Percentiles rank a stretch among this genome's conserved stretches.
Conservation (phyloP, 2,797 vertebrate genomes). For the Acanthornis magna region DNA sequence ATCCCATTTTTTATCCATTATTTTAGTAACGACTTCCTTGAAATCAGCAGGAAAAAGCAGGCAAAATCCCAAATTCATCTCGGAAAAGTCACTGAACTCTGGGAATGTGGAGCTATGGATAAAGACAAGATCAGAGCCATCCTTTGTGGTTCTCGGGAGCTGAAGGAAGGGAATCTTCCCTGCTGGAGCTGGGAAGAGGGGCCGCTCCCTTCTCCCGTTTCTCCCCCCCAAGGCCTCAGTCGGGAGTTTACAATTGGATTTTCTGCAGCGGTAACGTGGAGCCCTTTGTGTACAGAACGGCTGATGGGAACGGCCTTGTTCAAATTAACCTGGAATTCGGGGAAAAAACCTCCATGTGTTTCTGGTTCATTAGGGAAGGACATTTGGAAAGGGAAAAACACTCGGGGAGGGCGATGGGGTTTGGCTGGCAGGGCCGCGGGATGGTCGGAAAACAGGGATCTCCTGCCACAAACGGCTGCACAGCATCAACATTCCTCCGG, state of each 20-base stretch:
- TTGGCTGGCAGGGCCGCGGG: constrained; percentile 8
- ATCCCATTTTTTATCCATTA: neutral
- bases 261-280: constrained; percentile 67
- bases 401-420: constrained; percentile 5
- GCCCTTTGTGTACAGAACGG: constrained; percentile 60
- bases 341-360: constrained; percentile 49
- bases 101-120: neutral
- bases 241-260: constrained; percentile 68
- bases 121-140: constrained; percentile 10
- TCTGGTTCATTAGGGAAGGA: constrained; percentile 64
- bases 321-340: constrained; percentile 75
- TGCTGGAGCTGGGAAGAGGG: neutral
- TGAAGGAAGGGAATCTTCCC: neutral
- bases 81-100: neutral
- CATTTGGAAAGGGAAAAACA: neutral
- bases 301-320: constrained; percentile 73
- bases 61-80: neutral
- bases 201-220: constrained; percentile 34
- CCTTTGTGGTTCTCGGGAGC: neutral
- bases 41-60: neutral
- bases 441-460: neutral
- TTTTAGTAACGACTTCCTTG: neutral
- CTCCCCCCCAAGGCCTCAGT: constrained; percentile 20
- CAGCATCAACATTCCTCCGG: neutral
- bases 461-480: neutral